Evolutionary conservation across 2,888 invertebrate genomes (phyloP).

Genomic region (Caenorhabditis macrosperma): DNA sequence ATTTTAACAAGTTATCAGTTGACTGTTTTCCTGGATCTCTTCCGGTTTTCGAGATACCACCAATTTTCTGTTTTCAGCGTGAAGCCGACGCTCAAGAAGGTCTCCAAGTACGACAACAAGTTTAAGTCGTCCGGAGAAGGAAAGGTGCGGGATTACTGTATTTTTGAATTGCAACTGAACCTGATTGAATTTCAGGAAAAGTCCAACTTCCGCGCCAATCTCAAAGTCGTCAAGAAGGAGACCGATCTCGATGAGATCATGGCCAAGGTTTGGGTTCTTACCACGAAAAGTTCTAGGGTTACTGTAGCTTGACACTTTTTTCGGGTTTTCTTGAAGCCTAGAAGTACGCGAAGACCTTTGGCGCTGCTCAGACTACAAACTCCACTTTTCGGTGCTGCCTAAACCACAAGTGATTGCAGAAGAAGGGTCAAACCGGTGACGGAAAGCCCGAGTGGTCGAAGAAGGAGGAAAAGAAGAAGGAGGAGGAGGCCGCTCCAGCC

Average conservation of each 20-base stretch:
- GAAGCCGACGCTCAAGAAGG: conserved; percentile 88
- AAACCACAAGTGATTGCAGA: conserved; percentile 45
- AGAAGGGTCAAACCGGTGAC: conserved; percentile 68
- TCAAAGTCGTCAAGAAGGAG: conserved; percentile 96
- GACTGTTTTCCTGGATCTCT: no score
- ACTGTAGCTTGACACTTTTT: no score
- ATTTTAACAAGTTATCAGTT: background rate
- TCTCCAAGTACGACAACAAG: conserved; percentile 99
- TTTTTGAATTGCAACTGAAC: no score
- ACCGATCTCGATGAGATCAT: conserved; percentile 85
- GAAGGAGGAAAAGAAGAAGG: conserved; percentile 66
- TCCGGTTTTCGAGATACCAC: no score
- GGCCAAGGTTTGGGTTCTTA: no score
- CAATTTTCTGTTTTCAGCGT: no score
- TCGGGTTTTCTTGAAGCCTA: no score
- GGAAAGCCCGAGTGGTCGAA: conserved; percentile 80
- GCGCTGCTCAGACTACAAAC: background rate
- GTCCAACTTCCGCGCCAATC: conserved; percentile 98
- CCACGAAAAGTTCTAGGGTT: no score
- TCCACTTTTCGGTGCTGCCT: no score
- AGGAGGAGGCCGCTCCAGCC: conserved; percentile 44
- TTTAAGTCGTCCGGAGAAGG: conserved; percentile 70
- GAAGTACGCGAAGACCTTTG: no score
- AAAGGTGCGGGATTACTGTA: conserved; percentile 31
- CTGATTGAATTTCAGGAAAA: conserved; percentile 80